Base-by-base conservation (phyloP, 2,888 invertebrate genomes). In the Apamea epomidion region DNA sequence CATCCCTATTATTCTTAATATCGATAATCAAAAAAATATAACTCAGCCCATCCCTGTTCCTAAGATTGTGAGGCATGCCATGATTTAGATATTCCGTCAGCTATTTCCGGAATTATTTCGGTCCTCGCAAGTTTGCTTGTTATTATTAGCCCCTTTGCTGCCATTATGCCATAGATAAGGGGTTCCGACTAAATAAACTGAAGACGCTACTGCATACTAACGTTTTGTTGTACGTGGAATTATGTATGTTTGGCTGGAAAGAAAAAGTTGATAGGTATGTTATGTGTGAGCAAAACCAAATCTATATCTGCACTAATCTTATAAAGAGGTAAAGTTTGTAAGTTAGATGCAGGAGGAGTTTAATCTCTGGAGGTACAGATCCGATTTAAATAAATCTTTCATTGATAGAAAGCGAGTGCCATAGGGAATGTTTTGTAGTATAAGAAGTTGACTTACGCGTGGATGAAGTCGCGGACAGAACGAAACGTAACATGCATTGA, bases 61-160 rank as follows among this genome's bases (percentile, higher is more conserved):
- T 76, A 54, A 88, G 78, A 80, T 80, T 86, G 79, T 86, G 76
- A 88, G 69, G 87, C 81, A 87, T 80, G 74, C 85, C 89, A 83
- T 83, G 89, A 88, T 89, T 88, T 87, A 89, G 88, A 87, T 85
- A 89, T 85, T 89, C 85, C 80, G 89, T 85, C 83, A 89, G 89
- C 89, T 85, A 85, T 88, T 89, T 85, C 88, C 89, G 89, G 87
- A 83, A 86, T 88, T 86, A 88, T 87, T 88, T 88, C 65, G 67
- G 84, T 73, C 86, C 72, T 84, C 70, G 79, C 78, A 84, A 82
- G 79, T 78, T 81, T 74, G 76, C 72, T 42, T 78, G 86, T 86
- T 88, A 86, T 87, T 87, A 85, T 88, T 83, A 88, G 83, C 79
- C 78, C 37, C 83, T 58, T 60, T 81, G 81, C 81, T 78, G 77